Percentiles rank a stretch among this genome's conserved stretches.
phyloP scores from a whole-genome alignment of 2,888 invertebrate genomes.

The Heliconius hortense region DNA sequence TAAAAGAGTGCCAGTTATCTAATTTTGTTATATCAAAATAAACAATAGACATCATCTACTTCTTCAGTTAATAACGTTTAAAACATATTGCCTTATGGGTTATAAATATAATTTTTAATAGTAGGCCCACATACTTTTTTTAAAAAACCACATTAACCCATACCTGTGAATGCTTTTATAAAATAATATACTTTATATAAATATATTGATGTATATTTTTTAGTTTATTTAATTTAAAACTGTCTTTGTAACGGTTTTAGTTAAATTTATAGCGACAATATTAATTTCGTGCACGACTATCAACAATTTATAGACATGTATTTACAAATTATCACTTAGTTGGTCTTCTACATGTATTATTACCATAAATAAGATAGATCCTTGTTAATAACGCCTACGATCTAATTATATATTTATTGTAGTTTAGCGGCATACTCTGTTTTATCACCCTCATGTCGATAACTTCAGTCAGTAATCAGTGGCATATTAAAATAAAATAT shows the following conservation, averaged over 20 bases:
- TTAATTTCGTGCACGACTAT: constrained; percentile 53
- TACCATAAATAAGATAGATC: constrained; percentile 25
- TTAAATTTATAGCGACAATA: neutral
- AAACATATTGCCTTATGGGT: neutral
- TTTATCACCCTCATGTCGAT: neutral
- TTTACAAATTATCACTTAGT: constrained; percentile 79
- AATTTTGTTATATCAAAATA: neutral
- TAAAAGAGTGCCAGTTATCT: neutral
- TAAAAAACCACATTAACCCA: no score
- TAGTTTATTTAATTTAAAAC: neutral
- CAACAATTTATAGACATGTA: constrained; percentile 61
- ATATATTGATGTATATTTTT: no score
- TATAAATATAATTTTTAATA: no score
- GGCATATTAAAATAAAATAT: no score
- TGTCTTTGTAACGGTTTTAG: neutral
- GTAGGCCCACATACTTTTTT: no score
- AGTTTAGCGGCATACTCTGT: neutral
- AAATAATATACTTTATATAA: no score
- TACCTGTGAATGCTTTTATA: no score
- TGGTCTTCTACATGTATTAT: constrained; percentile 39
- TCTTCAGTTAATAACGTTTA: neutral
- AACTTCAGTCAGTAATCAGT: no score
- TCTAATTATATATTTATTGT: constrained; percentile 16
- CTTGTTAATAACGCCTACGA: constrained; percentile 24
- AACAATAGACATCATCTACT: neutral